A percentile compares a stretch with the other conserved stretches of the same genome.
Evolutionary conservation across 2,113 vertebrate species (phyloP).

Genomic region (Danio rerio): DNA sequence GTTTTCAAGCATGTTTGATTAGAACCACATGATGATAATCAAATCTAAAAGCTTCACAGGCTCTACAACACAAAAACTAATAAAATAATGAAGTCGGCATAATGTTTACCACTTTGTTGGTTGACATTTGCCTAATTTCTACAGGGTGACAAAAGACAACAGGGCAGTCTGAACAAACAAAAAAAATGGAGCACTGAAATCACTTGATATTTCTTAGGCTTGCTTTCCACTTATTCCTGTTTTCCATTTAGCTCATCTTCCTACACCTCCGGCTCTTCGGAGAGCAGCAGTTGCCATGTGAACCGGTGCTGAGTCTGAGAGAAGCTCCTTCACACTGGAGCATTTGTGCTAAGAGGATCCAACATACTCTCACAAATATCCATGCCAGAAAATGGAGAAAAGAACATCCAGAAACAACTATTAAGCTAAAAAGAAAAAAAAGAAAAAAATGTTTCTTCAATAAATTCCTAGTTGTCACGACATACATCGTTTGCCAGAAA

Average conservation of each 20-base stretch:
- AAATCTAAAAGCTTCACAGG: too few species aligned
- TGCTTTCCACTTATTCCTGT: constrained; percentile 20
- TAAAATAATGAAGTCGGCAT: too few species aligned
- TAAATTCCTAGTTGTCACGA: background rate
- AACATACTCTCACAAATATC: constrained; percentile 1
- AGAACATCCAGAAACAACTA: background rate
- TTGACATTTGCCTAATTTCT: too few species aligned
- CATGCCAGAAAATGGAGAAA: constrained; percentile 30
- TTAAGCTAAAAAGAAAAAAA: background rate
- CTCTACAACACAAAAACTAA: too few species aligned
- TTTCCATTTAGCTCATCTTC: constrained; percentile 35
- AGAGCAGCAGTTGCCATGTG: constrained; percentile 62
- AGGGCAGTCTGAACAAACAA: too few species aligned
- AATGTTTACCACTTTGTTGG: too few species aligned
- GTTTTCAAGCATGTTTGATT: too few species aligned
- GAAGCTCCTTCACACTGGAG: constrained; percentile 29
- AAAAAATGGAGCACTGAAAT: background rate
- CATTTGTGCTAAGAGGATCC: constrained; percentile 14
- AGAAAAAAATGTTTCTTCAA: background rate
- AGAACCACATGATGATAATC: too few species aligned
- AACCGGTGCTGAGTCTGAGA: constrained; percentile 57
- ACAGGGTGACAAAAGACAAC: too few species aligned
- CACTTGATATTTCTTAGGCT: background rate
- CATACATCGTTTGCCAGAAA: background rate
- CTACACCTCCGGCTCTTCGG: constrained; percentile 24